Percentiles rank a stretch among this genome's conserved stretches.
These are phyloP conservation scores for Polietes domitor DNA, from an alignment of 2,888 invertebrate genomes.

Conservation along the genomic window DNA sequence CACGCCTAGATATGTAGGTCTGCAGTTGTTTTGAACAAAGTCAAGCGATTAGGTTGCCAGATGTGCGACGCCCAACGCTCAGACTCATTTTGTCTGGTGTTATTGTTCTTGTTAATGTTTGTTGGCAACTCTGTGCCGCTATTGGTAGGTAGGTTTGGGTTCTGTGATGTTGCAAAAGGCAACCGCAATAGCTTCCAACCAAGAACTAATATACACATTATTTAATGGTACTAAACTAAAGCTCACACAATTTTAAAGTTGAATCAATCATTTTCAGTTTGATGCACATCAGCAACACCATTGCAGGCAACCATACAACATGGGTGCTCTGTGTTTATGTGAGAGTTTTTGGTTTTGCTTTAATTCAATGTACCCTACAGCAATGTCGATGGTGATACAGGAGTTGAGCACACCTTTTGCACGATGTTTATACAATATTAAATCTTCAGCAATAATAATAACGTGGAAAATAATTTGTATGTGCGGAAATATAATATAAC, in stretches of 20 bases:
- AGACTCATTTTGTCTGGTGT: not conserved
- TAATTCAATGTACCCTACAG: not conserved
- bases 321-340: slow-evolving; percentile 36
- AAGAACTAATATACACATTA: slow-evolving; percentile 57
- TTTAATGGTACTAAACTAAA: slow-evolving; percentile 66
- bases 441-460: too few relatives aligned
- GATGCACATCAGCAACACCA: slow-evolving; percentile 79
- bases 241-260: slow-evolving; percentile 76
- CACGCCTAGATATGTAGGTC: not conserved
- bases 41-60: not conserved
- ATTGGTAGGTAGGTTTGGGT: not conserved
- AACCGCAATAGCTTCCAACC: slow-evolving; percentile 53
- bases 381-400: not conserved
- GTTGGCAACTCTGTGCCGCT: not conserved
- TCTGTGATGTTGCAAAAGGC: not conserved
- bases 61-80: not conserved
- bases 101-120: not conserved
- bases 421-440: too few relatives aligned
- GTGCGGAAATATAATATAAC: too few relatives aligned
- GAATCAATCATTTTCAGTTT: slow-evolving; percentile 80
- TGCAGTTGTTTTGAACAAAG: slow-evolving; percentile 1
- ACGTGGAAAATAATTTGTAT: too few relatives aligned
- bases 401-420: too few relatives aligned
- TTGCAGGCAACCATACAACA: slow-evolving; percentile 64
- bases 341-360: slow-evolving; percentile 44